phyloP scores from a whole-genome alignment of 2,888 invertebrate species.

The Aphrophora alni region DNA sequence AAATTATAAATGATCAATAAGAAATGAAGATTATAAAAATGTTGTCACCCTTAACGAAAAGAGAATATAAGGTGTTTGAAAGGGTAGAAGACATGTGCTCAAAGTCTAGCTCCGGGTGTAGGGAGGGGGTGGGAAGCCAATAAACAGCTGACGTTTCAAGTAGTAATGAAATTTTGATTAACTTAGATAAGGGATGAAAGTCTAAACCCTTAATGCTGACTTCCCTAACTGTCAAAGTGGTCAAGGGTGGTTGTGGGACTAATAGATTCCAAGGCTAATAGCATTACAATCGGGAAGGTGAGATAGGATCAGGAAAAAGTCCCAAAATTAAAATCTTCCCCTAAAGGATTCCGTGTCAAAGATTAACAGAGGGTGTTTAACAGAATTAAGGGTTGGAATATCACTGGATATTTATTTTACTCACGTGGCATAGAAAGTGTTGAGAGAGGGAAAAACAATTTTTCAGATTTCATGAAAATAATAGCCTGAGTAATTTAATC shows the following conservation, averaged over 20 bases:
- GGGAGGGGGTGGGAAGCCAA: not conserved
- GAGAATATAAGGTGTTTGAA: too few relatives aligned
- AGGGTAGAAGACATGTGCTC: too few relatives aligned
- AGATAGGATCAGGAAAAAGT: too few relatives aligned
- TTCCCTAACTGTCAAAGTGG: not conserved
- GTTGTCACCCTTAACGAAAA: too few relatives aligned
- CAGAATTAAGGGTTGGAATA: not conserved
- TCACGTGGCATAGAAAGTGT: not conserved
- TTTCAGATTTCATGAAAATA: too few relatives aligned
- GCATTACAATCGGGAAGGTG: not conserved
- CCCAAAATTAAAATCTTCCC: constrained; percentile 2
- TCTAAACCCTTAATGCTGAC: not conserved
- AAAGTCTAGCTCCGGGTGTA: too few relatives aligned
- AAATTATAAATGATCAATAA: too few relatives aligned
- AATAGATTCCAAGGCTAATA: not conserved
- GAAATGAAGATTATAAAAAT: too few relatives aligned
- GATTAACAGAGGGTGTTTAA: not conserved
- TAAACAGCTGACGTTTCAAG: constrained; percentile 1
- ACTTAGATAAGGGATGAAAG: not conserved
- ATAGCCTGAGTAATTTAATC: too few relatives aligned
- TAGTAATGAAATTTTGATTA: constrained; percentile 9
- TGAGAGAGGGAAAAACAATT: too few relatives aligned
- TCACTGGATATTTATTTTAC: not conserved
- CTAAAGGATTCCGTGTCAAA: not conserved
- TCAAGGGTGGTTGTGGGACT: not conserved